Evolutionary conservation across 2,797 vertebrate species (phyloP).

Genomic region (Pseudomugil gertrudae): DNA sequence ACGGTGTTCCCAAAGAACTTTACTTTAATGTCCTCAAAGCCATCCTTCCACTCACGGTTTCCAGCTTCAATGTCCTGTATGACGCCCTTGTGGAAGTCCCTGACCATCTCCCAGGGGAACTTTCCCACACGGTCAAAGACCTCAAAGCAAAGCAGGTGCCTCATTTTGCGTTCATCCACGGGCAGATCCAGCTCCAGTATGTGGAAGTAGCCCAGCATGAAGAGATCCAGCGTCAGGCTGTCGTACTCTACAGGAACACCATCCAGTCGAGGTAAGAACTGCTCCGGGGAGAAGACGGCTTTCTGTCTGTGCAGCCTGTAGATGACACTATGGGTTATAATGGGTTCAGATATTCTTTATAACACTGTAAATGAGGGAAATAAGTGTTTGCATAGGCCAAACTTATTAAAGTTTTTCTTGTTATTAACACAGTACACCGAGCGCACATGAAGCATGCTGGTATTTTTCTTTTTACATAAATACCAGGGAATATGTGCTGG

Average conservation of each 20-base stretch:
- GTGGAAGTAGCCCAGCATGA: constrained; percentile 98
- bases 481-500: too few species aligned
- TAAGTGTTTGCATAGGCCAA: background rate
- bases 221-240: constrained; percentile 91
- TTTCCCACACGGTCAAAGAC: constrained; percentile 93
- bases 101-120: constrained; percentile 89
- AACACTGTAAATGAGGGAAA: background rate
- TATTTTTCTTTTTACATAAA: too few species aligned
- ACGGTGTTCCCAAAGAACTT: constrained; percentile 84
- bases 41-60: constrained; percentile 89
- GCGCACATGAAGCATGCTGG: too few species aligned
- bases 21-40: constrained; percentile 93
- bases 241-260: constrained; percentile 84
- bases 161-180: constrained; percentile 89
- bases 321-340: constrained; percentile 18
- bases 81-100: constrained; percentile 92
- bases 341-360: background rate
- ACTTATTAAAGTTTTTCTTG: too few species aligned
- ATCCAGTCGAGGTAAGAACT: constrained; percentile 87
- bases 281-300: constrained; percentile 89
- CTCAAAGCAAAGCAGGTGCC: constrained; percentile 96
- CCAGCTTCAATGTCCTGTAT: constrained; percentile 90
- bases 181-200: constrained; percentile 92
- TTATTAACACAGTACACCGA: too few species aligned
- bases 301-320: constrained; percentile 79